Base-by-base conservation (phyloP, 2,888 invertebrate species). In the Orthonevra nobilis region DNA sequence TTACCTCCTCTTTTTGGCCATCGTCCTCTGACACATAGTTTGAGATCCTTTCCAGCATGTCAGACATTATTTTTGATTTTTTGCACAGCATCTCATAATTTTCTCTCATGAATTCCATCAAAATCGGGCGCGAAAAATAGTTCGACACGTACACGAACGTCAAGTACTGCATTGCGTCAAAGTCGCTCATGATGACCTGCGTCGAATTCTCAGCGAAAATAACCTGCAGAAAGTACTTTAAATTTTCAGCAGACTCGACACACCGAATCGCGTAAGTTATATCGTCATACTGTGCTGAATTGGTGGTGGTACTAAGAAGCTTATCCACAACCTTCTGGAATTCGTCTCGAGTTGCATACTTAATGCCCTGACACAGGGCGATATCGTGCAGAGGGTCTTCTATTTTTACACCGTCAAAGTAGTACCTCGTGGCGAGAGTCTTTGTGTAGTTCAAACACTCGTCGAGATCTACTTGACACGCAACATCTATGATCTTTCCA, bases 181-280 rank as follows among this genome's bases (percentile, higher is more conserved):
- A 81, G 14, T 85, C 84, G 17, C 79, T 81, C 20, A 85, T 70
- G 0, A 85, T 54, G 0, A 56, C 60, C 23, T 83, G 83, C 2
- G 86, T 85, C 0, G 85, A 83, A 66, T 86, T 86, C n/a, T 84
- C 82, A 2, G 83, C 84, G 15, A 88, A 23, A 15, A 87, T 40
- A 12, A 85, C 36, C 6, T 85, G 82, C 2, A 87, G 77, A 73
- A 85, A 87, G n/a, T 82, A 73, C 0, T 81, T 75, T 40, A 87
- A 63, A 9, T 86, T 86, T 0, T 72, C 72, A 1, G 79, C 81
- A n/a, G 83, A 84, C 60, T 85, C 83, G 0, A 84, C 85, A 60
- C 87, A 87, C 6, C 86, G 85, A 26, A 87, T 56, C 4, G 86
- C 81, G 44, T 85, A 86, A 3, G 86, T 83, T n/a, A 87, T 72